Base-by-base conservation (phyloP, 1,140 invertebrate genomes). In the Zeugodacus cucurbitae region DNA sequence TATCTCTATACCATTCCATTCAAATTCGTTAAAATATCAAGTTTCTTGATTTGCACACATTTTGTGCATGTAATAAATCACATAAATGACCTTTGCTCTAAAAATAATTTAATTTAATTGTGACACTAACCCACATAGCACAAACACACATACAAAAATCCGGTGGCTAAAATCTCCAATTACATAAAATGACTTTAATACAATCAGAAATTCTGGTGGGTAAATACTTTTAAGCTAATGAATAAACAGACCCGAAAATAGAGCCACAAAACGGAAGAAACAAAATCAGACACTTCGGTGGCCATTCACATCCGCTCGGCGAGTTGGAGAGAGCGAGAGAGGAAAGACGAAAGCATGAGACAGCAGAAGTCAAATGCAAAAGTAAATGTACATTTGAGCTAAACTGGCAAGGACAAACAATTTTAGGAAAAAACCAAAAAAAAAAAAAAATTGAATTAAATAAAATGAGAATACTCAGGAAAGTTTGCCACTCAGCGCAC, bases 141-240 rank as follows among this genome's bases (percentile, higher is more conserved):
- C 10, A 0, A 0, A 10, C n/a, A 62, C n/a, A 26, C n/a, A 26
- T 7, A 26, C 22, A 62, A 7, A 7, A 8, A 26, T 22, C 0
- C n/a, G n/a, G 7, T 8, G 1, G 22, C n/a, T 8, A 62, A 62
- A 62, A 26, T 26, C 22, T 62, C 5, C 58, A 62, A 62, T 62
- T 62, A 62, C 6, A 62, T 62, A 22, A 62, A 22, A 62, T 3
- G 10, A n/a, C 10, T 7, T 1, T 62, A 74, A 74, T 22, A 37
- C 67, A 41, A 22, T 74, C 32, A 22, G n/a, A 74, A 74, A 22
- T 74, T 41, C 32, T 17, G 17, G 32, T 14, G 32, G 34, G 67
- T 37, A 74, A 74, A 74, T 74, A 74, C 67, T 37, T 74, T 74
- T 74, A 74, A 74, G 67, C 67, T 74, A 74, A 74, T 37, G 67